phyloP scores from a whole-genome alignment of 2,797 vertebrate species.

The Benthosema pterotum region DNA sequence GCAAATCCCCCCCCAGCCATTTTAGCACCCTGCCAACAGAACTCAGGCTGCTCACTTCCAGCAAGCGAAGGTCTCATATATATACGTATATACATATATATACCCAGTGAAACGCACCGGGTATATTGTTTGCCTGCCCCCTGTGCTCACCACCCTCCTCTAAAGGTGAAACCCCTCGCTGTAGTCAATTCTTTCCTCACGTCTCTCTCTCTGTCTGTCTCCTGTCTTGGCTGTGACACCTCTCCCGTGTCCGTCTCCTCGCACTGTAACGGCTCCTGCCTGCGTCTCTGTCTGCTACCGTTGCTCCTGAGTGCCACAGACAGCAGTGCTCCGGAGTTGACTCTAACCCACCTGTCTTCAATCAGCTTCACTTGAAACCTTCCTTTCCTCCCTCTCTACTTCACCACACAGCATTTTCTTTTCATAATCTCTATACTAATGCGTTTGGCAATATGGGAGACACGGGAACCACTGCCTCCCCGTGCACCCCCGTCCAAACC shows the following conservation, averaged over 20 bases:
- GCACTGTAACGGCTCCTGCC: slow-evolving; percentile 39
- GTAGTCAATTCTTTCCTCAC: background rate
- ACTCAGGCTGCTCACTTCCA: slow-evolving; percentile 62
- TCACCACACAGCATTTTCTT: slow-evolving; percentile 29
- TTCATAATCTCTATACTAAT: slow-evolving; percentile 41
- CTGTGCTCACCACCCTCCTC: too few species aligned
- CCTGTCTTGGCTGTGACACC: background rate
- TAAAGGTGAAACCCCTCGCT: too few species aligned
- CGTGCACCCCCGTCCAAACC: slow-evolving; percentile 23
- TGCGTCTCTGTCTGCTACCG: slow-evolving; percentile 45
- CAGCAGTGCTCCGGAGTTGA: slow-evolving; percentile 33
- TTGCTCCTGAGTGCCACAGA: slow-evolving; percentile 44
- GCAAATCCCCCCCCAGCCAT: slow-evolving; percentile 32
- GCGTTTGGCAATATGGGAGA: slow-evolving; percentile 39
- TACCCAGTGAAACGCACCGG: slow-evolving; percentile 35
- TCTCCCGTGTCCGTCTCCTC: slow-evolving; percentile 37
- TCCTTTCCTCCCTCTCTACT: slow-evolving; percentile 21
- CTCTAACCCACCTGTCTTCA: slow-evolving; percentile 48
- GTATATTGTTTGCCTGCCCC: slow-evolving; percentile 21
- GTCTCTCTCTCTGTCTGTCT: background rate
- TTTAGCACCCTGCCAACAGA: slow-evolving; percentile 66
- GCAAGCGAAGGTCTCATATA: slow-evolving; percentile 53
- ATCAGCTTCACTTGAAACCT: slow-evolving; percentile 33
- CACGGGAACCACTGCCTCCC: slow-evolving; percentile 5
- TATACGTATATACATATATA: too few species aligned